These are phyloP conservation scores for Drosophila falleni DNA, from an alignment of 2,888 invertebrate species.

Conservation along the genomic window DNA sequence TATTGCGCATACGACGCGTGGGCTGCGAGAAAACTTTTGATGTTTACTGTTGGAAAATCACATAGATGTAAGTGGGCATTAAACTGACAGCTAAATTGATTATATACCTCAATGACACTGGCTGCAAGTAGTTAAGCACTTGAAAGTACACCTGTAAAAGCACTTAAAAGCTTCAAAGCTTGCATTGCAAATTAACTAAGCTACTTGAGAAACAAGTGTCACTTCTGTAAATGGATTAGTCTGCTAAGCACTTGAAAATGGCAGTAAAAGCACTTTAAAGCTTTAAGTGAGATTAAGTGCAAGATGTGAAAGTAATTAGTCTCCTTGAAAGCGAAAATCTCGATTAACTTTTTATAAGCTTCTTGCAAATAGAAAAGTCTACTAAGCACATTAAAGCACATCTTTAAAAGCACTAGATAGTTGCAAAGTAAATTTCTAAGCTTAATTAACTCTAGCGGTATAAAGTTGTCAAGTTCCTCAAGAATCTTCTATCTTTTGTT, in stretches of 20 bases:
- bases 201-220: neutral
- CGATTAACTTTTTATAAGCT: neutral
- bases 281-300: neutral
- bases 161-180: conserved; percentile 1
- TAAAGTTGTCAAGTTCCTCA: neutral
- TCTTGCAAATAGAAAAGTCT: neutral
- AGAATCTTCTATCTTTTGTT: neutral
- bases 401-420: conserved; percentile 2
- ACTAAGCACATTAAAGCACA: neutral
- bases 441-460: neutral
- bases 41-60: conserved; percentile 8
- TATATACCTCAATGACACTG: conserved; percentile 13
- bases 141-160: conserved; percentile 5
- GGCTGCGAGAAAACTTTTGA: neutral
- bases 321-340: neutral
- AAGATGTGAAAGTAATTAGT: neutral
- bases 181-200: neutral
- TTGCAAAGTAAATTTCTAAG: neutral
- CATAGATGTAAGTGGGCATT: conserved; percentile 11
- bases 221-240: conserved; percentile 5
- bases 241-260: neutral
- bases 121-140: conserved; percentile 11
- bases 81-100: conserved; percentile 29
- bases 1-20: conserved; percentile 43
- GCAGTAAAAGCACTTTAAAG: conserved; percentile 2